Conservation (phyloP, 2,797 vertebrate genomes). For the Hipposideros larvatus region DNA sequence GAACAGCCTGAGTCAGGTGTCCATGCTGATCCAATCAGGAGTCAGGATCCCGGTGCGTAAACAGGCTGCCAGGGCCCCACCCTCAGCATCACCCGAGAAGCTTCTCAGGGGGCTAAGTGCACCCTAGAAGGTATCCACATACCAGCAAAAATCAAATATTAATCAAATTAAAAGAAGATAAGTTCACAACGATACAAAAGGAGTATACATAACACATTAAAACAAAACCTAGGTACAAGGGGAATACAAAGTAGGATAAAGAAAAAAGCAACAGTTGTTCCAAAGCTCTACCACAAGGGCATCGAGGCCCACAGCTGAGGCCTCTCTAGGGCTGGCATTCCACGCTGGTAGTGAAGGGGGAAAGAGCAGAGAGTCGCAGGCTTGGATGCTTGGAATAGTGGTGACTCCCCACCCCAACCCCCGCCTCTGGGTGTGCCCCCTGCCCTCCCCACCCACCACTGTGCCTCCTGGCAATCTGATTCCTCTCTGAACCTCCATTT, state of each 20-base stretch:
- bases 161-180: background rate
- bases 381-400: background rate
- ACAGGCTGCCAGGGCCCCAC: background rate
- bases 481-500: background rate
- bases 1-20: rapidly evolving
- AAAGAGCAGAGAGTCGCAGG: background rate
- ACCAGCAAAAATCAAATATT: background rate
- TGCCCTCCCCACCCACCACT: background rate
- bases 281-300: background rate
- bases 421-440: background rate
- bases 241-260: background rate
- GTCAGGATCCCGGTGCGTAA: background rate
- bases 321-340: background rate
- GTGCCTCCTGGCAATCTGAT: background rate
- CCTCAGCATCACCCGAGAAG: rapidly evolving
- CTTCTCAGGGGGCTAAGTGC: background rate
- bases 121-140: no score
- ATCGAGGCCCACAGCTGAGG: rapidly evolving
- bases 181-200: background rate
- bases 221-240: background rate
- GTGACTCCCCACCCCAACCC: background rate
- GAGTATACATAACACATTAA: background rate
- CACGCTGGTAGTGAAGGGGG: rapidly evolving
- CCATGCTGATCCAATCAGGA: background rate
- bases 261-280: background rate